phyloP scores from a whole-genome alignment of 35 echinoderm and acorn worm genomes.

The Chiridota heheva region DNA sequence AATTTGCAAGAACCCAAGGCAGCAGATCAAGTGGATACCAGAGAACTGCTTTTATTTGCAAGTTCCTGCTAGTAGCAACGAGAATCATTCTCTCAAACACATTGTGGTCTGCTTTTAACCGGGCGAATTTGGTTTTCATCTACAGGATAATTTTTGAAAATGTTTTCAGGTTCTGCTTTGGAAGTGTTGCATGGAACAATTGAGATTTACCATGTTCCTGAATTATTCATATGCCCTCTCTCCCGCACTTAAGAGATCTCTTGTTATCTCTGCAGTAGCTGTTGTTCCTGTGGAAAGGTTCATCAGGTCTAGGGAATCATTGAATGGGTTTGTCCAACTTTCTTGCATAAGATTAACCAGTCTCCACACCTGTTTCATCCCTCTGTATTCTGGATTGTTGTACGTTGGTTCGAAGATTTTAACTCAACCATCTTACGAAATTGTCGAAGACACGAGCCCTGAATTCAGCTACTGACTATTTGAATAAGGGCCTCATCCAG shows the following conservation, averaged over 20 bases:
- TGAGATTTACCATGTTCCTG: no score
- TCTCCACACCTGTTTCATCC: constrained; percentile 7
- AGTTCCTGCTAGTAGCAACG: background rate
- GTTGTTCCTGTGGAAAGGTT: background rate
- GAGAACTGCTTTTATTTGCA: background rate
- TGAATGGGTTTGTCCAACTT: constrained; percentile 7
- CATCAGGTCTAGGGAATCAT: background rate
- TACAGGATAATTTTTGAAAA: background rate
- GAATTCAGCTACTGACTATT: background rate
- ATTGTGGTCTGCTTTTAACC: constrained; percentile 6
- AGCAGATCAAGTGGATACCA: constrained; percentile 15
- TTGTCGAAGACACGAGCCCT: background rate
- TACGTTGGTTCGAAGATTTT: background rate
- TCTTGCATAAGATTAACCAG: background rate
- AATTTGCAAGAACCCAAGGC: constrained; percentile 21
- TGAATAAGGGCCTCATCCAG: background rate
- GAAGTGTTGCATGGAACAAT: constrained; percentile 23
- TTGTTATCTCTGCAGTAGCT: background rate
- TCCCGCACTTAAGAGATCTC: background rate
- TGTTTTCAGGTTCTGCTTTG: constrained; percentile 20
- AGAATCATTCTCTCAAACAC: constrained; percentile 18
- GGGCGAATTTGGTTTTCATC: background rate
- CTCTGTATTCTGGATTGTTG: background rate
- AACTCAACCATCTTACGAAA: constrained; percentile 10
- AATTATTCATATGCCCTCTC: no score